Evolutionary conservation across 2,113 vertebrate genomes (phyloP).

Genomic region (Oriolus oriolus): DNA sequence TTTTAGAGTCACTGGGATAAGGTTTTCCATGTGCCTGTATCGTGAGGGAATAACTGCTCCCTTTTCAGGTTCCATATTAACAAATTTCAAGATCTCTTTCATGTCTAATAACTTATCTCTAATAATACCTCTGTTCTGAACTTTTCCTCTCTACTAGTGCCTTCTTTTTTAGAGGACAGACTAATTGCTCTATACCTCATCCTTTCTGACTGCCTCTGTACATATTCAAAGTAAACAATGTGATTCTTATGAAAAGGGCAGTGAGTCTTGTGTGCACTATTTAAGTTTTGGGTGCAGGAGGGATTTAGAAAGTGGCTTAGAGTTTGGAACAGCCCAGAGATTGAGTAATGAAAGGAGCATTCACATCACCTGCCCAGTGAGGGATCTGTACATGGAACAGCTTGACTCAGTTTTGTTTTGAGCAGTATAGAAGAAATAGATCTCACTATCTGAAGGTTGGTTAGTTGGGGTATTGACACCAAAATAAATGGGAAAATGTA

Average conservation of each 20-base stretch:
- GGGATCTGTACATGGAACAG: neutral
- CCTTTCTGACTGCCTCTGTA: neutral
- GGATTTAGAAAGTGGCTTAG: neutral
- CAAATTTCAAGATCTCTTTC: neutral
- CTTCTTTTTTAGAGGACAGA: neutral
- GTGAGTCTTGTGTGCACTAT: accelerated
- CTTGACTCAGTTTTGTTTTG: neutral
- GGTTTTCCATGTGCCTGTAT: neutral
- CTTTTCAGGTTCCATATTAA: neutral
- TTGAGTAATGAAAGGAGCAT: neutral
- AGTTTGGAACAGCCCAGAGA: neutral
- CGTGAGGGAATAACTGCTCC: neutral
- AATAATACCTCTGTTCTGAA: neutral
- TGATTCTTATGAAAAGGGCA: neutral
- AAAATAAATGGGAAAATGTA: neutral
- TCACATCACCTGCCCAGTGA: neutral
- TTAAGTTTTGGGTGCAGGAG: neutral
- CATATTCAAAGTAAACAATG: neutral
- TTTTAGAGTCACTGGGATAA: neutral
- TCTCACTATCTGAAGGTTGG: neutral
- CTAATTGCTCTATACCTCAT: neutral
- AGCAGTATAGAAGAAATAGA: neutral
- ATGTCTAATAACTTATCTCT: neutral
- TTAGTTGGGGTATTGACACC: neutral
- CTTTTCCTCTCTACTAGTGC: neutral